phyloP scores from a whole-genome alignment of 2,888 invertebrate species.

The Petrolisthes manimaculis region DNA sequence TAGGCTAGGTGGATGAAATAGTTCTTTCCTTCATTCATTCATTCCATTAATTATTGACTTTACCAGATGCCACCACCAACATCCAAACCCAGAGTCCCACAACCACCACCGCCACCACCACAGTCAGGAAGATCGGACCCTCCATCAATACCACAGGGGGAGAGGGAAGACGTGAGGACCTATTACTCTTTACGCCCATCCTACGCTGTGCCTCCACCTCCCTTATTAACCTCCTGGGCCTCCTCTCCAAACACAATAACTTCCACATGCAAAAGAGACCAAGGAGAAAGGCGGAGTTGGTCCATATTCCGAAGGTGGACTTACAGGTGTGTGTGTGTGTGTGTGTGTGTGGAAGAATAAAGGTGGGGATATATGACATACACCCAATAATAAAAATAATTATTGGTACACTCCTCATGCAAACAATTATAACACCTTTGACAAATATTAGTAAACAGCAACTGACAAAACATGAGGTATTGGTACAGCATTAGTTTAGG shows the following conservation, averaged over 20 bases:
- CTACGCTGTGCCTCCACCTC: conserved; percentile 93
- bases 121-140: conserved; percentile 7
- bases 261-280: conserved; percentile 86
- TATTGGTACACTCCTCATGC: too few relatives aligned
- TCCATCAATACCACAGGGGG: conserved; percentile 83
- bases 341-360: background rate
- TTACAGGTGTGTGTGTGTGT: conserved; percentile 40
- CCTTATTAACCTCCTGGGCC: conserved; percentile 83
- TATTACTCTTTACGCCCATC: conserved; percentile 89
- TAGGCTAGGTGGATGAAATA: too few relatives aligned
- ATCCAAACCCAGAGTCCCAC: background rate
- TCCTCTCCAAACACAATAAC: conserved; percentile 51
- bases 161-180: conserved; percentile 76
- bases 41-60: too few relatives aligned
- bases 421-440: too few relatives aligned
- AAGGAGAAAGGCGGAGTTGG: conserved; percentile 73
- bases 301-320: conserved; percentile 32
- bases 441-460: too few relatives aligned
- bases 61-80: background rate
- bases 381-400: too few relatives aligned
- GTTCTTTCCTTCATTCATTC: too few relatives aligned
- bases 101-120: background rate
- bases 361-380: too few relatives aligned
- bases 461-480: too few relatives aligned
- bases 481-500: too few relatives aligned